Conservation (phyloP, 1,140 invertebrate species). For the Bombus pascuorum region DNA sequence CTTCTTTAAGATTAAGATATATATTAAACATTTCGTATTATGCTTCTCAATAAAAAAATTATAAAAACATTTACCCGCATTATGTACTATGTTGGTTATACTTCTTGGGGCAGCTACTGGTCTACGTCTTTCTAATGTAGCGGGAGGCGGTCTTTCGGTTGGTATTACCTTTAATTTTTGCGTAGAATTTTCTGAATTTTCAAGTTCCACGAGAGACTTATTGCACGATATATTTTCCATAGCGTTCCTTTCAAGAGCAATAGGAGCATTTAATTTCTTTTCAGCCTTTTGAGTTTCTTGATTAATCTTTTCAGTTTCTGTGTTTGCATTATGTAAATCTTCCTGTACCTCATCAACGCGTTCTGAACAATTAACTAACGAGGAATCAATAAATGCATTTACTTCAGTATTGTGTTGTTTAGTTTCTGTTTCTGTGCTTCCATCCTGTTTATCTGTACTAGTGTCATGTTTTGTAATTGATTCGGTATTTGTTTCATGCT, state of each 20-base stretch:
- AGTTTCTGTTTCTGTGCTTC: slow-evolving; percentile 50
- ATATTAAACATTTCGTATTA: neutral
- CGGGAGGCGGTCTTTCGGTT: slow-evolving; percentile 73
- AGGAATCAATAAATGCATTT: slow-evolving; percentile 31
- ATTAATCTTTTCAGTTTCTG: slow-evolving; percentile 56
- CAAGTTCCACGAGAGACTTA: slow-evolving; percentile 57
- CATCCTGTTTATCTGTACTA: slow-evolving; percentile 56
- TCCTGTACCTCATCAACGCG: slow-evolving; percentile 27
- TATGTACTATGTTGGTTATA: slow-evolving; percentile 75
- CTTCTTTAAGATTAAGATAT: slow-evolving; percentile 64
- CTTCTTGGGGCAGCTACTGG: slow-evolving; percentile 84
- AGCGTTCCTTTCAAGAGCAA: slow-evolving; percentile 32
- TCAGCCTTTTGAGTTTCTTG: slow-evolving; percentile 59
- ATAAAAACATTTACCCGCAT: slow-evolving; percentile 51
- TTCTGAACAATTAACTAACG: slow-evolving; percentile 33
- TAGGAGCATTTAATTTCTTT: slow-evolving; percentile 28
- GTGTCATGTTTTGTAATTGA: slow-evolving; percentile 52
- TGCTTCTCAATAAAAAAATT: neutral
- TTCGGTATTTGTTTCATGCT: slow-evolving; percentile 76
- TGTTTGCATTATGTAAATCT: slow-evolving; percentile 42
- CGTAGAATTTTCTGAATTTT: slow-evolving; percentile 55
- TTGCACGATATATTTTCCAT: slow-evolving; percentile 40
- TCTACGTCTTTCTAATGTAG: slow-evolving; percentile 75
- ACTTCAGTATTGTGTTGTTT: slow-evolving; percentile 40
- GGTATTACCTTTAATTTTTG: slow-evolving; percentile 69